phyloP scores from a whole-genome alignment of 37 sponge, comb jelly and placozoan species.

The Crambe crambe region DNA sequence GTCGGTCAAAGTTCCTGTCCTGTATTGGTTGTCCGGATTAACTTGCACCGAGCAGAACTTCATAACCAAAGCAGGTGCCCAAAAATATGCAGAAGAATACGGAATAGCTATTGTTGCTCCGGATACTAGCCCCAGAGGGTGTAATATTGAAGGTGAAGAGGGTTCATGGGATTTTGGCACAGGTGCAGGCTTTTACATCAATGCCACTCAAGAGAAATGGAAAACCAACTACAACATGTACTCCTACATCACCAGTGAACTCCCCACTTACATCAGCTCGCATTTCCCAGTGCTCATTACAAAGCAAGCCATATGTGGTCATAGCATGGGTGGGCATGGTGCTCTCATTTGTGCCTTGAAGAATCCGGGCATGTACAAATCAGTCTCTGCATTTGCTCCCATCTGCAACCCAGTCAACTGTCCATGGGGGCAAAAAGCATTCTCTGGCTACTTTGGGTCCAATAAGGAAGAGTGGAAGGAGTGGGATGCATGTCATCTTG shows the following conservation, averaged over 20 bases:
- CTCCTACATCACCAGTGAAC: constrained; percentile 90
- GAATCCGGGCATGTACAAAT: constrained; percentile 90
- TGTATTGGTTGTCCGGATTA: constrained; percentile 97
- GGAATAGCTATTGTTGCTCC: constrained; percentile 89
- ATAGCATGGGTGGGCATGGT: constrained; percentile 99
- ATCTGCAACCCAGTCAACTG: constrained; percentile 91
- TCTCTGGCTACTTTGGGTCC: constrained; percentile 86
- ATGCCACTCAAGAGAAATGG: constrained; percentile 97
- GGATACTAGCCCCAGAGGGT: constrained; percentile 97
- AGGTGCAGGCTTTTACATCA: constrained; percentile 97
- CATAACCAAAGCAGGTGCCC: constrained; percentile 83
- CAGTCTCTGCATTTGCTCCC: constrained; percentile 94
- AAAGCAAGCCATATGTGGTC: constrained; percentile 83
- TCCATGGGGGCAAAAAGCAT: constrained; percentile 97
- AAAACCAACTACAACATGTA: constrained; percentile 98
- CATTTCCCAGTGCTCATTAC: constrained; percentile 83
- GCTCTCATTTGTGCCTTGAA: constrained; percentile 92
- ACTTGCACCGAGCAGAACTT: constrained; percentile 98
- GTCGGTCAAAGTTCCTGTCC: constrained; percentile 76
- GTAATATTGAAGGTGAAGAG: constrained; percentile 94
- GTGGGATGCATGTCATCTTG: constrained; percentile 92
- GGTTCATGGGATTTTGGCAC: constrained; percentile 95
- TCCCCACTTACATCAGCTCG: constrained; percentile 74
- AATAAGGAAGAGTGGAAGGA: constrained; percentile 80
- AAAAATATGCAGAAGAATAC: constrained; percentile 84